Conservation (phyloP, 2,113 vertebrate species). For the Isichthys henryi region DNA sequence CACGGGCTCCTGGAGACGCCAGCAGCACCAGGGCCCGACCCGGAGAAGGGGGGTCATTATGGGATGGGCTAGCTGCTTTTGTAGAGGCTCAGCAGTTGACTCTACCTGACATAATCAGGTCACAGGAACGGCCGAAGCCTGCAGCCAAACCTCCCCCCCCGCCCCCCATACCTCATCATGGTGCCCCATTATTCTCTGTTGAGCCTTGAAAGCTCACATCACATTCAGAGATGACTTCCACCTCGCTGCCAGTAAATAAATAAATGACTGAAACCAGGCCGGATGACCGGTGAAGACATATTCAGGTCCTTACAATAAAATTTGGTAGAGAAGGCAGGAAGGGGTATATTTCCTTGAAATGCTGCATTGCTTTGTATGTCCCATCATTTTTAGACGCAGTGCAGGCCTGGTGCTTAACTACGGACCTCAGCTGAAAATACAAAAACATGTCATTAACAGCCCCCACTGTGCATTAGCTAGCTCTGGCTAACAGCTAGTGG, state of each 20-base stretch:
- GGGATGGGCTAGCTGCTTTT: conserved; percentile 69
- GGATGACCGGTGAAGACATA: conserved; percentile 39
- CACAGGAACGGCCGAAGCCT: conserved; percentile 74
- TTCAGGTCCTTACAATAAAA: conserved; percentile 18
- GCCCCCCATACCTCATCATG: conserved; percentile 70
- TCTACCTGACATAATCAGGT: conserved; percentile 81
- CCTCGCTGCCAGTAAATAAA: conserved; percentile 27
- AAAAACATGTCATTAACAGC: background rate
- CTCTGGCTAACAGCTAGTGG: background rate
- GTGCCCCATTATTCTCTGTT: conserved; percentile 68
- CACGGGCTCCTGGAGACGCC: conserved; percentile 63
- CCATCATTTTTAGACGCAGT: background rate
- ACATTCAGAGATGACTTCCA: background rate
- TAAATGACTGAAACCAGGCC: conserved; percentile 41
- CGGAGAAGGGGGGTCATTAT: conserved; percentile 67
- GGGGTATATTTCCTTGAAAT: background rate
- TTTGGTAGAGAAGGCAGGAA: background rate
- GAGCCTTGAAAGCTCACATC: conserved; percentile 52
- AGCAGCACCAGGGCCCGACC: conserved; percentile 61
- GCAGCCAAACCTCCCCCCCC: conserved; percentile 67
- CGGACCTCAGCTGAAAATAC: background rate
- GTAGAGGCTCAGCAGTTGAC: conserved; percentile 76
- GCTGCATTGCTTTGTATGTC: background rate
- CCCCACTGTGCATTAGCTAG: background rate
- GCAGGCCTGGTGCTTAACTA: background rate